Percentiles rank a stretch among this genome's conserved stretches.
phyloP scores from a whole-genome alignment of 2,888 invertebrate species.

The Ischnura elegans region DNA sequence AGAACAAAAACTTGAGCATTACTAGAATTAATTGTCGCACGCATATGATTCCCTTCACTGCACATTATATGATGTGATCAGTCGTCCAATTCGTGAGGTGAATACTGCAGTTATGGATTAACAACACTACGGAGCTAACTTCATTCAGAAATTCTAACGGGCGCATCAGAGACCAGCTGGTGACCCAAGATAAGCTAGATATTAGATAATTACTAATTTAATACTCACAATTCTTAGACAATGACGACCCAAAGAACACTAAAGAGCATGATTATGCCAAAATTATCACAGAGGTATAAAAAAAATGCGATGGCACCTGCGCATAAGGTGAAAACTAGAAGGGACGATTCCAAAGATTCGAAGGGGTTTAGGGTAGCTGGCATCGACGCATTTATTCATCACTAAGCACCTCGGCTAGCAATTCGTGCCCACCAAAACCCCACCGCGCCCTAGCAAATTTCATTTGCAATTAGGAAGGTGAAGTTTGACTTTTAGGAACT shows the following conservation, averaged over 20 bases:
- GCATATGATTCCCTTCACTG: no score
- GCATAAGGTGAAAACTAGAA: constrained; percentile 52
- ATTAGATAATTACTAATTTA: background rate
- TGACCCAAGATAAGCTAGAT: background rate
- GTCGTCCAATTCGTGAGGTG: background rate
- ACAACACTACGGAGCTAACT: background rate
- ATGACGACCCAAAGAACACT: constrained; percentile 32
- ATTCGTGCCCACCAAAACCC: no score
- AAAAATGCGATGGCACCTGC: constrained; percentile 63
- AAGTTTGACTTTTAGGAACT: no score
- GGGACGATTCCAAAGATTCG: constrained; percentile 50
- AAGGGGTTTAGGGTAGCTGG: constrained; percentile 39
- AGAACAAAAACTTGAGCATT: background rate
- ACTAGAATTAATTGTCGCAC: background rate
- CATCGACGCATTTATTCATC: background rate
- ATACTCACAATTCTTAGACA: background rate
- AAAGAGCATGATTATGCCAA: constrained; percentile 63
- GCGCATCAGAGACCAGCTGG: background rate
- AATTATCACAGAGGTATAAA: constrained; percentile 61
- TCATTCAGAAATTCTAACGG: background rate
- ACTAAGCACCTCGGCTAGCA: background rate
- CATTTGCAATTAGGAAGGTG: no score
- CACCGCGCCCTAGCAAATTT: no score
- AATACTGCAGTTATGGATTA: constrained; percentile 9
- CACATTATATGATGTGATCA: background rate